Evolutionary conservation across 2,797 vertebrate species (phyloP).

Genomic region (Sebastes taczanowskii): DNA sequence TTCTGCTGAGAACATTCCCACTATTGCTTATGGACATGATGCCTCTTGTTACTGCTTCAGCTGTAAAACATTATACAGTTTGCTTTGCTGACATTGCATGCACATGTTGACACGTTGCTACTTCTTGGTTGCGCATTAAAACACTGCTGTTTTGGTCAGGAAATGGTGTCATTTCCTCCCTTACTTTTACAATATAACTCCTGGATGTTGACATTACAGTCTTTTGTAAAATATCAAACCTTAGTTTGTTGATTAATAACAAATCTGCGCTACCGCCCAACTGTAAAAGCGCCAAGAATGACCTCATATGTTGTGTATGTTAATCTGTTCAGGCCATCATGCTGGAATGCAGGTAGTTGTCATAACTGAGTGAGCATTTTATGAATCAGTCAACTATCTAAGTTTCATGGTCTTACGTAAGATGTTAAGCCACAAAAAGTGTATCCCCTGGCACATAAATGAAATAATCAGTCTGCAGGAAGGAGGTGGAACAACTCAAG

Average conservation of each 20-base stretch:
- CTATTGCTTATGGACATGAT: background rate
- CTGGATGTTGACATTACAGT: background rate
- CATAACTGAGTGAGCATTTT: background rate
- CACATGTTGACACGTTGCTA: background rate
- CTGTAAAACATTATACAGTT: background rate
- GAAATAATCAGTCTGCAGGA: background rate
- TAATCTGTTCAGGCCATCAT: background rate
- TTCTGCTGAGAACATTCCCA: background rate
- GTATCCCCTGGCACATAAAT: background rate
- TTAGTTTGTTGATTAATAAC: background rate
- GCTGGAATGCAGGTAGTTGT: constrained; percentile 15
- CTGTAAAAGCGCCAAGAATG: constrained; percentile 11
- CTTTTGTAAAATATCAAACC: background rate
- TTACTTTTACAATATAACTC: background rate
- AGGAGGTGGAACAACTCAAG: constrained; percentile 2
- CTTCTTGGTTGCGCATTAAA: background rate
- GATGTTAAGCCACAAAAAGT: background rate
- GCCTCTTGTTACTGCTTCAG: background rate
- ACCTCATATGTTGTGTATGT: constrained; percentile 28
- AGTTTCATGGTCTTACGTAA: background rate
- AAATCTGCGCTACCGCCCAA: background rate
- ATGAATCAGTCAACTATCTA: constrained; percentile 19
- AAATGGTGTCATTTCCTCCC: background rate
- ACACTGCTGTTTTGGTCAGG: background rate
- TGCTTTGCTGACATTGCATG: background rate